Evolutionary conservation across 1,140 invertebrate species (phyloP).

Genomic region (Drosophila subobscura): DNA sequence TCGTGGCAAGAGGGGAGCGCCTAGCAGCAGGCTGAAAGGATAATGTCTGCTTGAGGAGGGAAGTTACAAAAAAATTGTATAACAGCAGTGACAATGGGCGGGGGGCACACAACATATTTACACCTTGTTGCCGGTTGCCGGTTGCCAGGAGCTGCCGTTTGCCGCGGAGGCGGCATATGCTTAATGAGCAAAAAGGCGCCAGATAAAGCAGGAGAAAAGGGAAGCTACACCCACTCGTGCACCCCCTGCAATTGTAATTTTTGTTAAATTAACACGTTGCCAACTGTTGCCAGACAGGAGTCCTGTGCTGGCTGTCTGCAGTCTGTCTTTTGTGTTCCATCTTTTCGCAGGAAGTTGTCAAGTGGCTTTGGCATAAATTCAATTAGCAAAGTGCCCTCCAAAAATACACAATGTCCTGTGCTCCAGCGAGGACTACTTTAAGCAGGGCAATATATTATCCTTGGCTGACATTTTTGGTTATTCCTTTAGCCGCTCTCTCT

Average conservation of each 20-base stretch:
- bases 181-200: slow-evolving; percentile 65
- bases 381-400: slow-evolving; percentile 73
- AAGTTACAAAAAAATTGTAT: slow-evolving; percentile 50
- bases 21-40: slow-evolving; percentile 27
- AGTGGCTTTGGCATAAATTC: slow-evolving; percentile 72
- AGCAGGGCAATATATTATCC: slow-evolving; percentile 31
- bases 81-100: slow-evolving; percentile 14
- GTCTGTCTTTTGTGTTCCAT: not conserved
- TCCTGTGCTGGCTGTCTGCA: slow-evolving; percentile 15
- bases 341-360: slow-evolving; percentile 66
- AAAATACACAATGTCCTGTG: slow-evolving; percentile 4
- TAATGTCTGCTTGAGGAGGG: slow-evolving; percentile 36
- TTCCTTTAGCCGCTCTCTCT: slow-evolving; percentile 46
- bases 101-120: slow-evolving; percentile 58
- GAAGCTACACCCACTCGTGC: slow-evolving; percentile 4
- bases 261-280: slow-evolving; percentile 73
- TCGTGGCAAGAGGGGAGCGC: slow-evolving; percentile 61
- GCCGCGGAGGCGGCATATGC: slow-evolving; percentile 52
- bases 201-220: slow-evolving; percentile 31
- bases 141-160: slow-evolving; percentile 43
- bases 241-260: slow-evolving; percentile 57
- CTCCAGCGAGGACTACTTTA: slow-evolving; percentile 11
- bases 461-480: slow-evolving; percentile 55
- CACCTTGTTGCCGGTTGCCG: slow-evolving; percentile 67
- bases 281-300: slow-evolving; percentile 66